A percentile compares a stretch with the other conserved stretches of the same genome.
Conservation (phyloP, 30 jellyfish, hydroid and myxozoan species). For the Hydra vulgaris region DNA sequence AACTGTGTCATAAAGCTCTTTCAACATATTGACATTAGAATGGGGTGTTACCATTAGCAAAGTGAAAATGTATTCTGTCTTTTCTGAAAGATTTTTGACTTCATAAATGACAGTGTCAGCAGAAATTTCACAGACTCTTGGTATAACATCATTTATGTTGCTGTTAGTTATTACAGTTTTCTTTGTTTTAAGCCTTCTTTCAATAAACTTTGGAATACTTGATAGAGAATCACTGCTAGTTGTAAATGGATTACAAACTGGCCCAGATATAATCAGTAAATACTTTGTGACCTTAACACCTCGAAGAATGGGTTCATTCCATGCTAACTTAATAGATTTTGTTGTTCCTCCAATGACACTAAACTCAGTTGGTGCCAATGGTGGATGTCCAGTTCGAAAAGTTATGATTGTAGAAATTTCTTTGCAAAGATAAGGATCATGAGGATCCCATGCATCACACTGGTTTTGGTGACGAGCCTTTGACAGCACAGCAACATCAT, state of each 20-base stretch:
- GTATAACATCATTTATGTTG: background rate
- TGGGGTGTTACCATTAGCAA: constrained; percentile 38
- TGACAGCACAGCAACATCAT: constrained; percentile 38
- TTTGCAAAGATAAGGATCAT: constrained; percentile 30
- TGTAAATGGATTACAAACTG: background rate
- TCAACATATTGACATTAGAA: constrained; percentile 21
- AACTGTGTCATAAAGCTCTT: constrained; percentile 23
- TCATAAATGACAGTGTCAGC: constrained; percentile 42
- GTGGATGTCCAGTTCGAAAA: constrained; percentile 48
- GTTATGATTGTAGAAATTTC: constrained; percentile 3
- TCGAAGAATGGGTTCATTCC: constrained; percentile 41
- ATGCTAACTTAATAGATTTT: constrained; percentile 28
- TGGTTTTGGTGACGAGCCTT: constrained; percentile 42
- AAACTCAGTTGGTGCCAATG: constrained; percentile 43
- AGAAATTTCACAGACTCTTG: constrained; percentile 30
- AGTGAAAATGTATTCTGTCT: constrained; percentile 25
- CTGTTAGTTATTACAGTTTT: background rate
- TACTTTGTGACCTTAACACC: constrained; percentile 37
- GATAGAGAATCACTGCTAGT: constrained; percentile 7
- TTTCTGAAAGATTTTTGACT: constrained; percentile 25
- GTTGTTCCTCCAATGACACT: constrained; percentile 40
- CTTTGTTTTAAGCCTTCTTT: background rate
- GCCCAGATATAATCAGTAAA: constrained; percentile 24
- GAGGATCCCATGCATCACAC: constrained; percentile 46
- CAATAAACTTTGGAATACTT: constrained; percentile 2